A percentile compares a stretch with the other conserved stretches of the same genome.
These are phyloP conservation scores for Benitochromis conjunctus DNA, from an alignment of 2,113 vertebrate genomes.

Conservation along the genomic window DNA sequence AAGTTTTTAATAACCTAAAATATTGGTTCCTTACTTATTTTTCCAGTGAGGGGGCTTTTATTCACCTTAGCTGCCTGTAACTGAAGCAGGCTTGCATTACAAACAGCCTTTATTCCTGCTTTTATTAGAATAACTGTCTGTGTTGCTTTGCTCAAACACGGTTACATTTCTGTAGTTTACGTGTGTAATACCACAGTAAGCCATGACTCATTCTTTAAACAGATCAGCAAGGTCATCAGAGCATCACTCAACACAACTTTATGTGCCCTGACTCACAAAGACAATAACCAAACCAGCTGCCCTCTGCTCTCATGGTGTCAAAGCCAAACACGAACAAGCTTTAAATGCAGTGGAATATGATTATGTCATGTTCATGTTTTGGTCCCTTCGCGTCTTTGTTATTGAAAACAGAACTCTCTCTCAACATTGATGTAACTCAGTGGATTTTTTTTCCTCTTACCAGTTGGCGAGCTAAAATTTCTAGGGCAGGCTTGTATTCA, in stretches of 20 bases:
- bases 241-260: neutral
- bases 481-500: neutral
- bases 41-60: fast-evolving
- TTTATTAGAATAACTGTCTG: neutral
- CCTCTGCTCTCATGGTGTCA: neutral
- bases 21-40: neutral
- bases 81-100: neutral
- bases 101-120: neutral
- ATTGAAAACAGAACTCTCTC: fast-evolving
- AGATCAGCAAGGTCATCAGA: neutral
- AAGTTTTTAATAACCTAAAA: neutral
- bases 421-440: neutral
- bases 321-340: neutral
- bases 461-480: neutral
- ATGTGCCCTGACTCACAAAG: neutral
- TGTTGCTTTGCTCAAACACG: neutral
- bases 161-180: neutral
- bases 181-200: neutral
- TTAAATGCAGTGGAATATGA: neutral
- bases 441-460: neutral
- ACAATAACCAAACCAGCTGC: neutral
- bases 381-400: fast-evolving
- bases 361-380: neutral
- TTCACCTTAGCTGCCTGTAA: neutral
- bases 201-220: neutral